phyloP scores from a whole-genome alignment of 2,113 vertebrate species.

The Grammomys surdaster region DNA sequence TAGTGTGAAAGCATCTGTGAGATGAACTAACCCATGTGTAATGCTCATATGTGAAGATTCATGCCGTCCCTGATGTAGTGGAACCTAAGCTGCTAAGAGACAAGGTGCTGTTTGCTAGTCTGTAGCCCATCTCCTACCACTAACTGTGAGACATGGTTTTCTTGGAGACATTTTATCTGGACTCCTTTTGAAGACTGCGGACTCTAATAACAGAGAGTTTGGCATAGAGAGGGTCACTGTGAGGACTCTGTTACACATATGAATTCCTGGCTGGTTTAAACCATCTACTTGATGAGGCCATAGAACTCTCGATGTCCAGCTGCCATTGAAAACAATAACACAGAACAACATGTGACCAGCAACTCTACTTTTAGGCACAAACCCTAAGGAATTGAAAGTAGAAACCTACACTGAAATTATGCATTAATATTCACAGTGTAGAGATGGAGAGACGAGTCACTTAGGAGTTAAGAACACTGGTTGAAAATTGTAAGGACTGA shows the following conservation, averaged over 20 bases:
- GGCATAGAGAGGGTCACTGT: neutral
- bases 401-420: neutral
- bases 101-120: neutral
- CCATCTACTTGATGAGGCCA: neutral
- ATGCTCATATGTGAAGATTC: neutral
- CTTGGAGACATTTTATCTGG: neutral
- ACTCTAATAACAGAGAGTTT: neutral
- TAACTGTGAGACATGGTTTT: neutral
- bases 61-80: neutral
- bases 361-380: neutral
- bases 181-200: neutral
- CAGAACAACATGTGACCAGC: neutral
- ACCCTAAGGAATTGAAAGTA: neutral
- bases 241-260: neutral
- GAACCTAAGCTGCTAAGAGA: neutral
- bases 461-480: neutral
- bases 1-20: neutral
- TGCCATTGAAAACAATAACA: neutral
- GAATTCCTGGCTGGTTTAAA: neutral
- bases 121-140: neutral
- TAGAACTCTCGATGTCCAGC: neutral
- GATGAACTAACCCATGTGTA: neutral
- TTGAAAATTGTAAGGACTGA: neutral
- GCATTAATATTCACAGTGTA: too few species aligned
- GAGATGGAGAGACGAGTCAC: neutral